These are phyloP conservation scores for Cinclus cinclus DNA, from an alignment of 2,113 vertebrate genomes.

Conservation along the genomic window DNA sequence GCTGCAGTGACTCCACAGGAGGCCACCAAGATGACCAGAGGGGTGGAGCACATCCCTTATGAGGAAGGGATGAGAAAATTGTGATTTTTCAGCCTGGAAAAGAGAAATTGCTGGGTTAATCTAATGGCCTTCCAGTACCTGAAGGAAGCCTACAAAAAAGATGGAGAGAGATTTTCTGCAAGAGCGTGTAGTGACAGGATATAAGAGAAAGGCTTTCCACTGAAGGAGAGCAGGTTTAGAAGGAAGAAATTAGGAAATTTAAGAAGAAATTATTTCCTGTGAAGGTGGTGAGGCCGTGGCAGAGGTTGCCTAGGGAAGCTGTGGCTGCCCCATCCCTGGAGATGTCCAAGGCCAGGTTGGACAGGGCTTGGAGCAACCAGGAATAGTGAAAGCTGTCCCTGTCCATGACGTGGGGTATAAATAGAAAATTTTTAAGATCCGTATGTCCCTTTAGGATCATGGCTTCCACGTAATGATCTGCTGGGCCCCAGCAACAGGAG, in stretches of 20 bases:
- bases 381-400: accelerated
- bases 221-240: background rate
- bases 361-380: background rate
- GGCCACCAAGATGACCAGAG: background rate
- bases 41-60: too few species aligned
- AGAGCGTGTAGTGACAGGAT: background rate
- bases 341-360: background rate
- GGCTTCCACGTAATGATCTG: accelerated
- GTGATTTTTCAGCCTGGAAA: background rate
- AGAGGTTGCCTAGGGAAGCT: background rate
- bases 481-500: background rate
- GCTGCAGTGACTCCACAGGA: background rate
- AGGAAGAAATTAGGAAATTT: background rate
- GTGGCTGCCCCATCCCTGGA: background rate
- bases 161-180: background rate
- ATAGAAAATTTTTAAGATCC: background rate
- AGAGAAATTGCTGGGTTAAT: background rate
- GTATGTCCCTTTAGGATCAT: accelerated
- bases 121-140: background rate
- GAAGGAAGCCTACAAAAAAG: background rate
- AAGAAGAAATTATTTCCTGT: background rate
- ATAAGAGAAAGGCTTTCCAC: background rate
- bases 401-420: background rate
- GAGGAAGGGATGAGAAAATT: background rate
- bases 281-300: background rate